phyloP scores from a whole-genome alignment of 2,113 vertebrate species.

The Bubo bubo region DNA sequence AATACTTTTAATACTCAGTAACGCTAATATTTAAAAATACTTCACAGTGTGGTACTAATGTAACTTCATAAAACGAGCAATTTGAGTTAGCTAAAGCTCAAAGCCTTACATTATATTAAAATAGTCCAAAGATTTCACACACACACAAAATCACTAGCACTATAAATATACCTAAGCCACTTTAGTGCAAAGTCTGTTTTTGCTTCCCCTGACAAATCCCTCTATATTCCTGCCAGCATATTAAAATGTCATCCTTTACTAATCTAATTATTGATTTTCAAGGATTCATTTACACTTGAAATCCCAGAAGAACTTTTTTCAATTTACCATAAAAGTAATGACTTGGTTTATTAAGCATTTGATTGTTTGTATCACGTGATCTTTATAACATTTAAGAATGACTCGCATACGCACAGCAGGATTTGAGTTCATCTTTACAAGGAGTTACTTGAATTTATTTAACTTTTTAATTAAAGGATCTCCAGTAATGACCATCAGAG shows the following conservation, averaged over 20 bases:
- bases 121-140: conserved; percentile 43
- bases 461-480: not conserved
- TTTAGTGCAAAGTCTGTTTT: conserved; percentile 51
- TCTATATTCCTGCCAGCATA: conserved; percentile 52
- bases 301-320: conserved; percentile 49
- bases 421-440: conserved; percentile 50
- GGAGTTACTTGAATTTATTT: not conserved
- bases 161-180: conserved; percentile 58
- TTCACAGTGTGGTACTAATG: conserved; percentile 63
- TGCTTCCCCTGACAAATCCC: conserved; percentile 57
- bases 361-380: not conserved
- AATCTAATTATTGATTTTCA: conserved; percentile 60
- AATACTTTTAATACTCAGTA: conserved; percentile 49
- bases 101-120: conserved; percentile 48
- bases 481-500: not conserved
- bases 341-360: conserved; percentile 52
- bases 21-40: conserved; percentile 68
- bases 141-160: conserved; percentile 38
- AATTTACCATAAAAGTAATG: conserved; percentile 41
- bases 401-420: conserved; percentile 22
- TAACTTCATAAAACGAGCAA: conserved; percentile 53
- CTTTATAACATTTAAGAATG: not conserved
- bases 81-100: conserved; percentile 44
- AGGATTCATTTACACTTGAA: conserved; percentile 52
- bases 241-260: conserved; percentile 51